Percentiles rank a stretch among this genome's conserved stretches.
Evolutionary conservation across 1,140 invertebrate genomes (phyloP).

Genomic region (Leptopilina clavipes): DNA sequence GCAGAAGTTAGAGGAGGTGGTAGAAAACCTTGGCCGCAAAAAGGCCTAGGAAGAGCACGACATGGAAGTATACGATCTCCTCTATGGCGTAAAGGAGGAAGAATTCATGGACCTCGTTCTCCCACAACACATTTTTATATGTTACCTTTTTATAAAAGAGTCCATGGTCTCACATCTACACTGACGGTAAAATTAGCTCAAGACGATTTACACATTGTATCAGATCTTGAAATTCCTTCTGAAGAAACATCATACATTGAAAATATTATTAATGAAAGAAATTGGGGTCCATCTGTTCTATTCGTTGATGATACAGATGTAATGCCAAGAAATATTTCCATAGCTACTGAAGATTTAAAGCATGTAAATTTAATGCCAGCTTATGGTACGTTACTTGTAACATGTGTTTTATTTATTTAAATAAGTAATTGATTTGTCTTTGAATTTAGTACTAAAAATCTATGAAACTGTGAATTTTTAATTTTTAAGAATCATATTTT

Average conservation of each 20-base stretch:
- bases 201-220: conserved; percentile 95
- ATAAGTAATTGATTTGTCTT: conserved; percentile 27
- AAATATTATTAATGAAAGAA: conserved; percentile 86
- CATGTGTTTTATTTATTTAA: neutral
- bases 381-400: conserved; percentile 80
- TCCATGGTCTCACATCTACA: conserved; percentile 87
- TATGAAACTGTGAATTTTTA: too few relatives aligned
- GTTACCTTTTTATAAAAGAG: conserved; percentile 84
- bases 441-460: too few relatives aligned
- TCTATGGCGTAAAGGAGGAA: conserved; percentile 86
- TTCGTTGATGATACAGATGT: conserved; percentile 92
- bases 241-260: conserved; percentile 86
- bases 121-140: conserved; percentile 94
- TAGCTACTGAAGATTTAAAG: conserved; percentile 84
- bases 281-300: conserved; percentile 97
- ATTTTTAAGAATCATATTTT: conserved; percentile 37
- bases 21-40: conserved; percentile 96
- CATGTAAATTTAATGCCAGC: conserved; percentile 96
- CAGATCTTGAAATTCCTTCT: conserved; percentile 90
- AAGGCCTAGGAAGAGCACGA: conserved; percentile 90
- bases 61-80: conserved; percentile 95
- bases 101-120: conserved; percentile 89
- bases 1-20: conserved; percentile 92
- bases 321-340: conserved; percentile 90
- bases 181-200: conserved; percentile 94